A percentile compares a stretch with the other conserved stretches of the same genome.
Conservation (phyloP, 2,797 vertebrate species). For the Aselliscus stoliczkanus region DNA sequence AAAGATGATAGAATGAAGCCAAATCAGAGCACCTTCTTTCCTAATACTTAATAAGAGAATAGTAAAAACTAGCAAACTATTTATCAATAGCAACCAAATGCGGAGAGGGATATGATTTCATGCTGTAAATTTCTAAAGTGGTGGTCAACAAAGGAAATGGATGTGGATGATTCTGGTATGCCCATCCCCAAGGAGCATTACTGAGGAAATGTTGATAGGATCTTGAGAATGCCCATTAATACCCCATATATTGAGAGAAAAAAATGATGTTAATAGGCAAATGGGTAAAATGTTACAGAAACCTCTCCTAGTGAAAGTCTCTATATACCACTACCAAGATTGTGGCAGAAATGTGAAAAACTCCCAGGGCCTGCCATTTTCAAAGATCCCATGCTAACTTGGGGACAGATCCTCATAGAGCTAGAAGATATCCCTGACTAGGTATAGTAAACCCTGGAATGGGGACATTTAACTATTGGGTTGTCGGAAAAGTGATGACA, state of each 20-base stretch:
- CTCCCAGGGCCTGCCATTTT: neutral
- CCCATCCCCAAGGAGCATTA: neutral
- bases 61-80: neutral
- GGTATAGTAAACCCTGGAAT: neutral
- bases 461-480: neutral
- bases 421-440: neutral
- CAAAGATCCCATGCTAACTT: neutral
- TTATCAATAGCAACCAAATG: neutral
- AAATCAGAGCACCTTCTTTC: conserved; percentile 10
- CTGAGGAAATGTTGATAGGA: neutral
- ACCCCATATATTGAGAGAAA: neutral
- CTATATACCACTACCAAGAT: neutral
- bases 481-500: too few relatives aligned
- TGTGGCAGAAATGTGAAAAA: neutral
- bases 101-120: neutral
- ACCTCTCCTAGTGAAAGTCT: neutral
- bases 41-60: neutral
- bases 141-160: neutral
- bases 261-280: neutral
- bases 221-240: neutral
- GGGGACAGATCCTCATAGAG: neutral
- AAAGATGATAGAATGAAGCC: neutral
- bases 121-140: neutral
- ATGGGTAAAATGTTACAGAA: neutral
- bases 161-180: neutral